Percentiles rank a stretch among this genome's conserved stretches.
These are phyloP conservation scores for Leucophenga varia DNA, from an alignment of 1,140 invertebrate genomes.

Conservation along the genomic window DNA sequence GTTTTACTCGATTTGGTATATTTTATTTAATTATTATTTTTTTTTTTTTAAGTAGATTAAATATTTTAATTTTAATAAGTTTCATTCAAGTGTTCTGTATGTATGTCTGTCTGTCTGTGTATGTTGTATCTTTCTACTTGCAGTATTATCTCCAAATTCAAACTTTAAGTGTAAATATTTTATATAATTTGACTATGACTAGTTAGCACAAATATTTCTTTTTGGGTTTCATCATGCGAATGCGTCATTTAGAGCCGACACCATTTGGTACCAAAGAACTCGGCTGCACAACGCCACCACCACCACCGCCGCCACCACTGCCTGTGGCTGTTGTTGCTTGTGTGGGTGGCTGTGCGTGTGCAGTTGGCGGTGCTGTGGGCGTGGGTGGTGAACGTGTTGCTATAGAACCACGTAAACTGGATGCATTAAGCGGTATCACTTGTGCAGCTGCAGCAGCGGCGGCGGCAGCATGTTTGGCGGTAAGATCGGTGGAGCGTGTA, in stretches of 20 bases:
- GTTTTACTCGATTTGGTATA: neutral
- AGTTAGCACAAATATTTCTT: slow-evolving; percentile 57
- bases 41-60: no score
- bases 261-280: slow-evolving; percentile 47
- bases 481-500: slow-evolving; percentile 38
- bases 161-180: no score
- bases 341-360: slow-evolving; percentile 12
- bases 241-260: slow-evolving; percentile 55
- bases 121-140: no score
- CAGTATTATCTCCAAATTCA: no score
- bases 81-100: no score
- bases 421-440: slow-evolving; percentile 16
- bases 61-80: no score
- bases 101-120: no score
- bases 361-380: slow-evolving; percentile 30
- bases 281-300: slow-evolving; percentile 25
- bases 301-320: slow-evolving; percentile 4
- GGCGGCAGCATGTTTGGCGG: slow-evolving; percentile 42
- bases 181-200: slow-evolving; percentile 56
- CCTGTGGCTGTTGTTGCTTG: no score
- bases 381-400: slow-evolving; percentile 46
- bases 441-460: slow-evolving; percentile 9
- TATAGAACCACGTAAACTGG: slow-evolving; percentile 35
- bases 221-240: slow-evolving; percentile 57
- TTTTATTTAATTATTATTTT: neutral